Base-by-base conservation (phyloP, 2,888 invertebrate genomes). In the Zaprionus lineosus region DNA sequence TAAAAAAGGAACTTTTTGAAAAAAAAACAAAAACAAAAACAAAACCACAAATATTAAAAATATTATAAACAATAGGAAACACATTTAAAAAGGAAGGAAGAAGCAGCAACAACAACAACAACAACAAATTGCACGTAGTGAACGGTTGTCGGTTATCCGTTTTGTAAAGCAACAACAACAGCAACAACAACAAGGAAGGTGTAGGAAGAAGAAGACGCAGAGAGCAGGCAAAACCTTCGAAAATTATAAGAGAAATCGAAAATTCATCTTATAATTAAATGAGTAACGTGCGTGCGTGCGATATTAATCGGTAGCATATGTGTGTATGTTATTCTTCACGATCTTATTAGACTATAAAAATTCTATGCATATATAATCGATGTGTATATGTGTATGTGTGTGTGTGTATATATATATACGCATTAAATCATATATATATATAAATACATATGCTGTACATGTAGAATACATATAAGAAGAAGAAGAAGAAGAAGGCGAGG, bases 41-140 rank as follows among this genome's bases (percentile, higher is more conserved):
- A 56, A 44, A 65, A 61, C 53, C 63, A 70, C 21, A 64, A 81
- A 84, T 85, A 85, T 86, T 84, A 41, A 71, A 83, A 86, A 86
- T 78, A 81, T 79, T 79, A 67, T 65, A 82, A 86, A 81, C 57
- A 69, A 62, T 46, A 44, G 46, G 11, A 33, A 58, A 52, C 37
- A 66, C 31, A 48, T n/a, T n/a, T 56, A 68, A 41, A 41, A 51
- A 48, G 50, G 52, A 47, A 65, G 59, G 53, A 66, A 19, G 57
- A 53, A 61, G 65, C 26, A 46, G 40, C 7, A 24, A 46, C 47
- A 56, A 46, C 46, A n/a, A n/a, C n/a, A n/a, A n/a, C n/a, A n/a
- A n/a, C n/a, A n/a, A n/a, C n/a, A n/a, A n/a, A 68, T 84, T 19
- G 24, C 74, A 84, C 84, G 61, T 82, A 86, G 84, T 79, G 79